Conservation (phyloP, 2,888 invertebrate species). For the Merodon equestris region DNA sequence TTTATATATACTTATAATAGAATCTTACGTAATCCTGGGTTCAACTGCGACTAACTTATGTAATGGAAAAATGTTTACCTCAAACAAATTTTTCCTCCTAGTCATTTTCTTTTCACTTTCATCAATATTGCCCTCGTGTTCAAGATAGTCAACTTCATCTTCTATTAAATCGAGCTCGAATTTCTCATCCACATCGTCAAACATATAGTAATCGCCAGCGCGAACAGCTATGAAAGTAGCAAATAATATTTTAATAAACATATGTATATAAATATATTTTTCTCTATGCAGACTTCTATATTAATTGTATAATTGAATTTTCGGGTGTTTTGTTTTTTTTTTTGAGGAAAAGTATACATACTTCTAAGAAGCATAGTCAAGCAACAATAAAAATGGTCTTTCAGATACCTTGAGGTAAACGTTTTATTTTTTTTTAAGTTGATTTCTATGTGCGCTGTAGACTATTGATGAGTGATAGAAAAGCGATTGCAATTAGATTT, state of each 20-base stretch:
- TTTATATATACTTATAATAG: no score
- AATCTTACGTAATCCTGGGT: conserved; percentile 3
- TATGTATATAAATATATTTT: no score
- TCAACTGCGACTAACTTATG: conserved; percentile 30
- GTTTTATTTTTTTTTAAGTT: no score
- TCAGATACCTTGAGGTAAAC: no score
- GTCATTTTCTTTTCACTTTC: conserved; percentile 77
- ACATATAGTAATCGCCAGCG: conserved; percentile 99
- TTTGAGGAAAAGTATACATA: conserved; percentile 30
- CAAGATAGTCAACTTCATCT: conserved; percentile 80
- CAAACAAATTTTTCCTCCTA: conserved; percentile 76
- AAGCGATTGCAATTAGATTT: no score
- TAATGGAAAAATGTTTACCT: conserved; percentile 74
- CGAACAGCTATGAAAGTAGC: conserved; percentile 98
- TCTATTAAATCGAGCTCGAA: conserved; percentile 84
- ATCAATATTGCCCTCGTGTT: conserved; percentile 75
- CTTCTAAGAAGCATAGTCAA: conserved; percentile 2
- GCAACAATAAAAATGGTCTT: no score
- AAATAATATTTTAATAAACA: no score
- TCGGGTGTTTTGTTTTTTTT: not conserved
- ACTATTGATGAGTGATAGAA: no score
- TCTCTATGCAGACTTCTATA: no score
- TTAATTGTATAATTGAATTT: no score
- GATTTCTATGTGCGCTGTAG: no score
- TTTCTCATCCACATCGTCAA: conserved; percentile 94